Conservation (phyloP, 1,140 invertebrate genomes). For the Nomia melanderi region DNA sequence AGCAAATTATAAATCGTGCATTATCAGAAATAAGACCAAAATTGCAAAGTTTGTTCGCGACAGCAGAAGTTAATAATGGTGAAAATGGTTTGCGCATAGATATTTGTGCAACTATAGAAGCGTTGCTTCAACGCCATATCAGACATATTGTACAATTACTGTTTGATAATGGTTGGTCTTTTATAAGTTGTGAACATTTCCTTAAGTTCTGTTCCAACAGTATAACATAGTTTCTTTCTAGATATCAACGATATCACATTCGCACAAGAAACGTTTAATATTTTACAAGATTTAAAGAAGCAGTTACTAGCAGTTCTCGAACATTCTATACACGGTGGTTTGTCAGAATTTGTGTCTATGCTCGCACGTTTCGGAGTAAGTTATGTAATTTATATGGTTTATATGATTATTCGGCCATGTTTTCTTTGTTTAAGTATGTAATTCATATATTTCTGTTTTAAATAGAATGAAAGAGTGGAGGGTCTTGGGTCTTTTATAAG, state of each 20-base stretch:
- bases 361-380: slow-evolving; percentile 61
- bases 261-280: slow-evolving; percentile 54
- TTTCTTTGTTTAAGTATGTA: not conserved
- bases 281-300: slow-evolving; percentile 55
- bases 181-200: too few relatives aligned
- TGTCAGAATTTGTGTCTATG: slow-evolving; percentile 62
- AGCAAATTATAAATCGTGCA: slow-evolving; percentile 61
- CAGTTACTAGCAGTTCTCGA: slow-evolving; percentile 65
- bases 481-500: slow-evolving; percentile 48
- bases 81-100: slow-evolving; percentile 58
- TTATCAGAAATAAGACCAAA: slow-evolving; percentile 59
- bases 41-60: slow-evolving; percentile 53
- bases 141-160: slow-evolving; percentile 53
- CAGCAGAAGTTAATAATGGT: slow-evolving; percentile 37
- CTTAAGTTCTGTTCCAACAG: too few relatives aligned
- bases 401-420: not conserved
- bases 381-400: slow-evolving; percentile 28
- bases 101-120: slow-evolving; percentile 65
- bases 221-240: slow-evolving; percentile 42
- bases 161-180: slow-evolving; percentile 60
- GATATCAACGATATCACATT: slow-evolving; percentile 61
- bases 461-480: slow-evolving; percentile 52
- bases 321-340: slow-evolving; percentile 61
- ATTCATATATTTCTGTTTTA: slow-evolving; percentile 31
- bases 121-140: slow-evolving; percentile 38